These are phyloP conservation scores for Paramormyrops kingsleyae DNA, from an alignment of 2,113 vertebrate species.

Conservation along the genomic window DNA sequence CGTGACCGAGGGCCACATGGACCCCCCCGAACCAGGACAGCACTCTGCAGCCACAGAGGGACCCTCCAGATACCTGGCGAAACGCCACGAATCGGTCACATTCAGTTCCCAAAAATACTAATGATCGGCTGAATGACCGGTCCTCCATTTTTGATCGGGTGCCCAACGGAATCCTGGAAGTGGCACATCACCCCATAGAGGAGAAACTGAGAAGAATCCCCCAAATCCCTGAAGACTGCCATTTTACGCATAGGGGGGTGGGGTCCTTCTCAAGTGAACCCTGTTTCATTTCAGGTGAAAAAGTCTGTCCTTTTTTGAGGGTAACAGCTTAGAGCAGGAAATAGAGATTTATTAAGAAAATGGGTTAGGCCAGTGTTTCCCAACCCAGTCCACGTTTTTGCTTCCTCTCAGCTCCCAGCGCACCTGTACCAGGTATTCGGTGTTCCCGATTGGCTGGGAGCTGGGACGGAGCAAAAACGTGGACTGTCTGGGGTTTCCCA, in stretches of 20 bases:
- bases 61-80: not conserved
- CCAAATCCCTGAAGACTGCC: not conserved
- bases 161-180: not conserved
- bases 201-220: not conserved
- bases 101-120: not conserved
- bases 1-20: not conserved
- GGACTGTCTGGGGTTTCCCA: too few species aligned
- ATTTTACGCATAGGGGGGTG: not conserved
- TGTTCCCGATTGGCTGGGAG: too few species aligned
- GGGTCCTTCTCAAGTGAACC: not conserved
- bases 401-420: too few species aligned
- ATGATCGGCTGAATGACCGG: not conserved
- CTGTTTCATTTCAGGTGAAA: not conserved
- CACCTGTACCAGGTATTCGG: too few species aligned
- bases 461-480: too few species aligned
- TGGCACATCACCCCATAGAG: not conserved
- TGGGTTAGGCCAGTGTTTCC: not conserved
- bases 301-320: not conserved
- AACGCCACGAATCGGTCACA: not conserved
- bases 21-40: not conserved
- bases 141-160: not conserved
- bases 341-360: not conserved
- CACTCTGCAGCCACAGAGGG: not conserved
- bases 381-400: too few species aligned
- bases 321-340: not conserved